Base-by-base conservation (phyloP, 2,797 vertebrate species). In the Distichodus sexfasciatus region DNA sequence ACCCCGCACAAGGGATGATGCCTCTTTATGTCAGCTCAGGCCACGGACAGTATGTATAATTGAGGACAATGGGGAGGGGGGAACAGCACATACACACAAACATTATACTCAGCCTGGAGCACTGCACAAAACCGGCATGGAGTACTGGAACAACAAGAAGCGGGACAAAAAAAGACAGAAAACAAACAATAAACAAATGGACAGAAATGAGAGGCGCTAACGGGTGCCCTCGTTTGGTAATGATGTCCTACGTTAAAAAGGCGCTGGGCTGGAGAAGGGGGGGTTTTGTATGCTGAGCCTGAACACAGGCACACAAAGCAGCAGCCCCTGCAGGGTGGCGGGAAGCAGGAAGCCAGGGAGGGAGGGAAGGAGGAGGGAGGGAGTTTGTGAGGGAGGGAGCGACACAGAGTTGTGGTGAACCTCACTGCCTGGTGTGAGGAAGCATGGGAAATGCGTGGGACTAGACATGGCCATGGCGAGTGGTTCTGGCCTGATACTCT, bases 381-480 rank as follows among this genome's bases (percentile, higher is more conserved):
- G 29, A 78, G 81, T 81, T 83, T 77, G 69, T 61, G 77, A 72
- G 72, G 75, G 71, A 74, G 66, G 74, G 69, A 65, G 43, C 66
- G 69, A 65, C 72, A 70, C 72, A 41, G 75, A 66, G 71, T 80
- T 74, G 86, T 75, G 84, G 85, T 87, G 83, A 82, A 83, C 83
- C 83, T 85, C 82, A 36, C 85, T 89, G 87, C 80, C 85, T 84
- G 84, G 86, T 91, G 87, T 86, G 83, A 90, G 83, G 77, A 87
- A 88, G 86, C 87, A 90, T 91, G 88, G 87, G 90, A 92, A 90
- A 88, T 87, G 88, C 84, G 87, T 89, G 89, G 90, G 88, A 89
- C 82, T 80, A 57, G 69, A 69, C 69, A 76, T 51, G 70, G 61
- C 79, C 81, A 63, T 64, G 69, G 78, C 76, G 70, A 74, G 75